Evolutionary conservation across 2,888 invertebrate genomes (phyloP), one percentile per base, ranked within the genome.

Genomic region (Nymphalis urticae): DNA sequence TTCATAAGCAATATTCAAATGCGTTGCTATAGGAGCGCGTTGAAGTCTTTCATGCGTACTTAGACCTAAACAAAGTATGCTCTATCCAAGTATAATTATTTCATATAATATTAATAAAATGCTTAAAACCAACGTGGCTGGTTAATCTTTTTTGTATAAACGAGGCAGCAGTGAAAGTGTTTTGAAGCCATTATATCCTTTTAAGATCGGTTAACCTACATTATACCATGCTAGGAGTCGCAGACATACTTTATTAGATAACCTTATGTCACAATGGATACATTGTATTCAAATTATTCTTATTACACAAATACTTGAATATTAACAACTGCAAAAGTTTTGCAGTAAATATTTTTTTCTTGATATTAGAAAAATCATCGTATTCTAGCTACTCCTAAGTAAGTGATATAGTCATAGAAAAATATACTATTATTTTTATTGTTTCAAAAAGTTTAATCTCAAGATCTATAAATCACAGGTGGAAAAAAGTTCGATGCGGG

Each of bases 91-190:
- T 4, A 42, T 13, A 42, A 10, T 42, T 42, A 42, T 13, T 42
- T 42, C 0, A 13, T 42, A 42, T 0, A 4, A 42, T 42, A 13
- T 42, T 42, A 4, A 42, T 42, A 42, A 4, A 13, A 42, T 42
- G 10, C 13, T 2, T 42, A 10, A 13, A 42, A 13, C 13, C 3
- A 13, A 42, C 13, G 42, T 42, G 4, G 3, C 42, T 32, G 64
- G 56, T 62, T 62, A 27, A 21, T 67, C 70, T 59, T 69, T 59
- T 62, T 78, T 75, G 77, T 77, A 76, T 75, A 76, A 76, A 78
- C 76, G 78, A 80, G 75, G 77, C 74, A 76, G 75, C 79, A 83
- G 85, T 79, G 89, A 88, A 89, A 89, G 89, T 82, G 88, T 81
- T 77, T 75, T 76, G 80, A 76, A 75, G 64, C 60, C 68, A 68